phyloP scores from a whole-genome alignment of 2,797 vertebrate genomes.

The Bucorvus abyssinicus region DNA sequence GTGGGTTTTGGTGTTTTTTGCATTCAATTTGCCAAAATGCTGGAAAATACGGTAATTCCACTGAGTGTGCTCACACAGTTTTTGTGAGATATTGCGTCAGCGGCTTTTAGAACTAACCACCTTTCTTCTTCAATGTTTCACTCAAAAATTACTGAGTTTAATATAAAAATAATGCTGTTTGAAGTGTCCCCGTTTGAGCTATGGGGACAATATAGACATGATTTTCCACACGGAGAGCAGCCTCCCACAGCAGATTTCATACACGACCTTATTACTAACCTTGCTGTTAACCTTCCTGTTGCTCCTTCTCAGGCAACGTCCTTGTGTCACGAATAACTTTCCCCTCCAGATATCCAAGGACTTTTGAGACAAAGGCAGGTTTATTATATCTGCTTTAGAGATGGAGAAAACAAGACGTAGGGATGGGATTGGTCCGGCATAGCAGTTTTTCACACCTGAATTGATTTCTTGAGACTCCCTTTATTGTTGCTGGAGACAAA shows the following conservation, averaged over 20 bases:
- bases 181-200: not conserved
- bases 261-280: not conserved
- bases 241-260: not conserved
- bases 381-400: not conserved
- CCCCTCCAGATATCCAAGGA: not conserved
- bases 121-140: not conserved
- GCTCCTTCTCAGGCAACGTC: rapidly evolving
- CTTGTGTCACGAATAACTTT: not conserved
- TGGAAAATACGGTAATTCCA: not conserved
- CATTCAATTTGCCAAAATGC: not conserved
- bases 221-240: not conserved
- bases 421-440: not conserved
- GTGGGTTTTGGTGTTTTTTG: not conserved
- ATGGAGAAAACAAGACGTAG: not conserved
- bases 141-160: not conserved
- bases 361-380: not conserved
- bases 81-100: rapidly evolving
- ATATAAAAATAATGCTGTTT: not conserved
- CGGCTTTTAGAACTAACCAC: not conserved
- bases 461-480: not conserved
- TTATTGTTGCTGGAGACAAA: not conserved
- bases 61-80: rapidly evolving
- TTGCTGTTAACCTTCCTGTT: not conserved
- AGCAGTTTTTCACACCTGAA: not conserved
- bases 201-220: rapidly evolving